Conservation (phyloP, 1,140 invertebrate genomes). For the Drosophila melanogaster region DNA sequence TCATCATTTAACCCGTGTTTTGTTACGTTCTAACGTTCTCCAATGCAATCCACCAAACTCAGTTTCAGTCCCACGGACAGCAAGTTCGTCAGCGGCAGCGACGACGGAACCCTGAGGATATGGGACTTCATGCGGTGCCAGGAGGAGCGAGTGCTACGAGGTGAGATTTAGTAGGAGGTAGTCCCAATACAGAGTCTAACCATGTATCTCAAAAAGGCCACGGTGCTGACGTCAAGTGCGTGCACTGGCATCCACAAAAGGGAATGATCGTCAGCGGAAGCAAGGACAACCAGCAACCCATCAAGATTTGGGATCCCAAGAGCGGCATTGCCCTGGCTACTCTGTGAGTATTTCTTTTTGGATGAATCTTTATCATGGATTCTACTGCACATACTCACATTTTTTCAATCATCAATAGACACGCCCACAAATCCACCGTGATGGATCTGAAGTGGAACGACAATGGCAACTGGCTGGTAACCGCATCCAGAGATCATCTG, state of each 20-base stretch:
- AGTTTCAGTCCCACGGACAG: slow-evolving; percentile 99
- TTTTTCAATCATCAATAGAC: slow-evolving; percentile 86
- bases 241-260: slow-evolving; percentile 99
- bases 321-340: slow-evolving; percentile 95
- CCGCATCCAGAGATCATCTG: slow-evolving; percentile 98
- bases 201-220: slow-evolving; percentile 89
- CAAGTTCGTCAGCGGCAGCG: slow-evolving; percentile 99
- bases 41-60: slow-evolving; percentile 44
- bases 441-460: slow-evolving; percentile 99
- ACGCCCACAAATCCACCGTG: slow-evolving; percentile 99
- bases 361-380: too few relatives aligned
- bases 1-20: slow-evolving; percentile 38
- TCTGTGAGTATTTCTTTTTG: slow-evolving; percentile 85
- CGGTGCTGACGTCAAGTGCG: slow-evolving; percentile 99
- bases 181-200: background rate
- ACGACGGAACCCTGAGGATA: slow-evolving; percentile 98
- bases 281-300: slow-evolving; percentile 99
- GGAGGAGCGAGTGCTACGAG: slow-evolving; percentile 97
- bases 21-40: slow-evolving; percentile 59
- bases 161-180: slow-evolving; percentile 85
- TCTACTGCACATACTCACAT: too few relatives aligned
- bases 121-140: slow-evolving; percentile 99
- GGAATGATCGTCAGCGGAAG: slow-evolving; percentile 98
- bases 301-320: slow-evolving; percentile 99
- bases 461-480: slow-evolving; percentile 99